Evolutionary conservation across 2,888 invertebrate species (phyloP).

Genomic region (Mechanitis mazaeus): DNA sequence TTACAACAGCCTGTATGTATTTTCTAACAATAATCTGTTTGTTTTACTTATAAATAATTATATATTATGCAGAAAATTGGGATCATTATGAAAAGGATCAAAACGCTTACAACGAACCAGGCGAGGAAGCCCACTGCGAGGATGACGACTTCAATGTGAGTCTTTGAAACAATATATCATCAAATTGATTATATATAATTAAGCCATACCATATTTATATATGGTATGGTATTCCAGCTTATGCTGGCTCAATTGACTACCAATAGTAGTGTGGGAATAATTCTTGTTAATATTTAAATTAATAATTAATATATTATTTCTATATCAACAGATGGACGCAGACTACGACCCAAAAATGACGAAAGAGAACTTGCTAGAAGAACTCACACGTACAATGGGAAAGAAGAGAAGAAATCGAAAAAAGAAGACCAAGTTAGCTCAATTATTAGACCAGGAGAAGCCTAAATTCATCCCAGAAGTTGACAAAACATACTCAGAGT

Average conservation of each 20-base stretch:
- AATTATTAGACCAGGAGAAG: slow-evolving; percentile 84
- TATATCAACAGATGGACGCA: slow-evolving; percentile 86
- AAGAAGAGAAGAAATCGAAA: slow-evolving; percentile 77
- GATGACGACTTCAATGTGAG: slow-evolving; percentile 88
- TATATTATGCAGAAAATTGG: slow-evolving; percentile 77
- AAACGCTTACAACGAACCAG: slow-evolving; percentile 17
- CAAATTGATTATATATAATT: too few species aligned
- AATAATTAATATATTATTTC: background rate
- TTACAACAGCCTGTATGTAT: too few species aligned
- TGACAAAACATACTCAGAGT: slow-evolving; percentile 86
- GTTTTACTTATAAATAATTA: too few species aligned
- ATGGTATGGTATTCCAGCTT: too few species aligned
- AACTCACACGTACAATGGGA: slow-evolving; percentile 71
- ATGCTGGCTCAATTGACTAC: too few species aligned
- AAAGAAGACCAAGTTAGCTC: slow-evolving; percentile 85
- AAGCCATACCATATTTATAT: too few species aligned
- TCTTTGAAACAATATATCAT: slow-evolving; percentile 2
- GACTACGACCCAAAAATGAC: slow-evolving; percentile 82
- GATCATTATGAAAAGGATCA: slow-evolving; percentile 76
- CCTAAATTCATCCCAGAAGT: slow-evolving; percentile 89
- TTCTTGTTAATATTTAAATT: too few species aligned
- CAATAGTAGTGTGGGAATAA: background rate
- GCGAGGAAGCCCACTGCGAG: slow-evolving; percentile 79
- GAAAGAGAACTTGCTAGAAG: slow-evolving; percentile 73
- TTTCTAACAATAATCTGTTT: too few species aligned